Evolutionary conservation across 2,888 invertebrate genomes (phyloP).

Genomic region (Beris chalybata): DNA sequence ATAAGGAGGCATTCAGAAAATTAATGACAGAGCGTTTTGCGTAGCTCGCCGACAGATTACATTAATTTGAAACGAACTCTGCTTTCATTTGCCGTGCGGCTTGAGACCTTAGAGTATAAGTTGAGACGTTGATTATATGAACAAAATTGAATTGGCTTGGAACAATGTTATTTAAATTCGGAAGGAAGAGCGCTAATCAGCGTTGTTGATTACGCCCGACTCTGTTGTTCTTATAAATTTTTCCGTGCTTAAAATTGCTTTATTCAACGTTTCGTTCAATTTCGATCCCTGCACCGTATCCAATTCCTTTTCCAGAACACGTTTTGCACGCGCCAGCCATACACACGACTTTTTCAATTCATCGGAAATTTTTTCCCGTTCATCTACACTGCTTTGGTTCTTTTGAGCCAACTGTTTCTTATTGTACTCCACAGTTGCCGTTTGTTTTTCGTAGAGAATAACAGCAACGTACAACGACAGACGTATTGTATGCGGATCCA

Average conservation of each 20-base stretch:
- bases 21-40: too few relatives aligned
- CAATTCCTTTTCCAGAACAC: slow-evolving; percentile 49
- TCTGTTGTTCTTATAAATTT: slow-evolving; percentile 6
- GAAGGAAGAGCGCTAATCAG: too few relatives aligned
- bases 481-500: slow-evolving; percentile 75
- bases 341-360: slow-evolving; percentile 43
- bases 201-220: too few relatives aligned
- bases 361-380: slow-evolving; percentile 4
- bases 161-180: too few relatives aligned
- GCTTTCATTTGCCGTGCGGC: too few relatives aligned
- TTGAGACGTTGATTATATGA: too few relatives aligned
- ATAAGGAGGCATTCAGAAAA: too few relatives aligned
- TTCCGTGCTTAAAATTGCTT: slow-evolving; percentile 4
- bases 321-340: slow-evolving; percentile 46
- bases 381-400: neutral
- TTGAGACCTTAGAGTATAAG: too few relatives aligned
- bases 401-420: slow-evolving; percentile 47
- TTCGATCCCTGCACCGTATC: slow-evolving; percentile 52
- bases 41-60: too few relatives aligned
- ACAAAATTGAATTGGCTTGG: too few relatives aligned
- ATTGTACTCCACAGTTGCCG: slow-evolving; percentile 60
- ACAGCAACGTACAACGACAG: slow-evolving; percentile 78
- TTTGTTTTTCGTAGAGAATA: slow-evolving; percentile 71
- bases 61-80: too few relatives aligned
- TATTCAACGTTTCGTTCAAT: slow-evolving; percentile 43